phyloP scores from a whole-genome alignment of 2,113 vertebrate species.

The Origma solitaria region DNA sequence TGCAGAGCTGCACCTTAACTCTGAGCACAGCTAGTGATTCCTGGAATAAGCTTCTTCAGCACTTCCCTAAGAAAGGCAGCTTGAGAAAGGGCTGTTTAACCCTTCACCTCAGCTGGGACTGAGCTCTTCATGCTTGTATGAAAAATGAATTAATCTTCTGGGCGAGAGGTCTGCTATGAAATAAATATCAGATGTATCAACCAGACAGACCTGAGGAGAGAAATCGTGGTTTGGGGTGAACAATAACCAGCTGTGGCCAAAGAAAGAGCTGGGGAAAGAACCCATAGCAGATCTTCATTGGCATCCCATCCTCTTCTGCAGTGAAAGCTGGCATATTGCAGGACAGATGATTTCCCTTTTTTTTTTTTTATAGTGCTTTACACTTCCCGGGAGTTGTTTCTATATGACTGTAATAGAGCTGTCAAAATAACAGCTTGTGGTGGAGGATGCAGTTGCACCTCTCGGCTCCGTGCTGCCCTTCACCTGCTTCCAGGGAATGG shows the following conservation, averaged over 20 bases:
- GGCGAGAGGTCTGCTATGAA: background rate
- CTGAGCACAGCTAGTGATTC: background rate
- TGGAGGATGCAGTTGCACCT: background rate
- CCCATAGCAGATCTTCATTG: background rate
- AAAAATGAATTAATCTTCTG: background rate
- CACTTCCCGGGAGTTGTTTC: constrained; percentile 54
- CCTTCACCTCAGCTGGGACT: background rate
- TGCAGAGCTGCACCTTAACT: background rate
- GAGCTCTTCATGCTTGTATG: background rate
- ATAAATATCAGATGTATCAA: background rate
- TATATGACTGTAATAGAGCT: constrained; percentile 51
- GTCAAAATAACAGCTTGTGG: constrained; percentile 56
- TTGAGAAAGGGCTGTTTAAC: background rate
- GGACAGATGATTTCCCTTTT: constrained; percentile 10
- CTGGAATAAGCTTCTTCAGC: background rate
- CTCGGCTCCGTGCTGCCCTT: background rate
- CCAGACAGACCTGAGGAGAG: background rate
- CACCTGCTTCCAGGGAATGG: background rate
- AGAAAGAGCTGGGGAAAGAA: background rate
- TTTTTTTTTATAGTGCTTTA: constrained; percentile 23
- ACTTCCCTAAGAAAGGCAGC: background rate
- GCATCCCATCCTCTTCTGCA: background rate
- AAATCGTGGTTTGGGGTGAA: background rate
- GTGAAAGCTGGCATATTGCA: constrained; percentile 44
- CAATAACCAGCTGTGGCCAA: background rate